Evolutionary conservation across 1,140 invertebrate species (phyloP).

Genomic region (Drosophila grimshawi): DNA sequence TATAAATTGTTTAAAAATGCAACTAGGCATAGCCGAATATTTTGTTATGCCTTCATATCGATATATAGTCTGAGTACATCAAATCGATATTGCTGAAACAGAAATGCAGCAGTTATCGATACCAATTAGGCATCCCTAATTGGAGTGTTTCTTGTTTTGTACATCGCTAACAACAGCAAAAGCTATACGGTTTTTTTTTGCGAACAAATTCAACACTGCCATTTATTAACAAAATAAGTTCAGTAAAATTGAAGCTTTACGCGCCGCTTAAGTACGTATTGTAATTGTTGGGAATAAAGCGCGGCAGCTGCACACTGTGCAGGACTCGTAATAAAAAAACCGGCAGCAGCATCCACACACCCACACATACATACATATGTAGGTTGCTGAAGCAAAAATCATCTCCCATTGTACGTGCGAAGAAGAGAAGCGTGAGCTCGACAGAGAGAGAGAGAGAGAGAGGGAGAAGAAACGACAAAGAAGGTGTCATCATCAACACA

Average conservation of each 20-base stretch:
- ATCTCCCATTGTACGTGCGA: conserved; percentile 29
- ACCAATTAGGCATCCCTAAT: neutral
- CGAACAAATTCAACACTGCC: conserved; percentile 13
- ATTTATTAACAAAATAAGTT: neutral
- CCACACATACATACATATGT: conserved; percentile 22
- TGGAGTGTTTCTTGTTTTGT: conserved; percentile 27
- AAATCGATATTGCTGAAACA: neutral
- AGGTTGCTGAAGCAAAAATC: conserved; percentile 33
- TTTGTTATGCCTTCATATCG: neutral
- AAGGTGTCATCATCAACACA: conserved; percentile 47
- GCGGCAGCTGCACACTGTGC: neutral
- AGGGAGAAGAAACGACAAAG: conserved; percentile 2
- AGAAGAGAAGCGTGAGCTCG: neutral
- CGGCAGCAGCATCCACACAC: conserved; percentile 37
- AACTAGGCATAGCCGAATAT: neutral
- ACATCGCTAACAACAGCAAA: conserved; percentile 24
- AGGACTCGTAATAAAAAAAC: conserved; percentile 20
- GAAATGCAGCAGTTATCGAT: neutral
- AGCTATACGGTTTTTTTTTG: conserved; percentile 23
- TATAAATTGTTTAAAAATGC: neutral
- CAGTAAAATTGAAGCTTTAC: neutral
- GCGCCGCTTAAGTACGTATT: conserved; percentile 5
- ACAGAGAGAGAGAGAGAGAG: conserved; percentile 5
- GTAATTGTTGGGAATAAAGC: conserved; percentile 2
- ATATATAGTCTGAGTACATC: neutral